Conservation (phyloP, 37 sponge, comb jelly and placozoan genomes). For the Aphrocallistes beatrix region DNA sequence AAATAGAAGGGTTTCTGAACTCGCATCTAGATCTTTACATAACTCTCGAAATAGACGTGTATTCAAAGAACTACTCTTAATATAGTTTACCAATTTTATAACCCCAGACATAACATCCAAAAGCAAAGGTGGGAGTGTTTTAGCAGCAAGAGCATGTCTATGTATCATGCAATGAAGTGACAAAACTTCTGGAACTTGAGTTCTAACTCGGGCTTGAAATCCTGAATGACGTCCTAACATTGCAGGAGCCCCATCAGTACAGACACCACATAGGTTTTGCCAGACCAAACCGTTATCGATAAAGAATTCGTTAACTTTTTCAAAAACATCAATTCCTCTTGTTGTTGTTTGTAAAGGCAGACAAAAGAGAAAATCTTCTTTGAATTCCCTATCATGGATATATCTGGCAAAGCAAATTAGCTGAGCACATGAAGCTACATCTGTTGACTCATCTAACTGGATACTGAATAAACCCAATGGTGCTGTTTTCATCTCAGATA, state of each 20-base stretch:
- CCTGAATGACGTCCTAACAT: neutral
- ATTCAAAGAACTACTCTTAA: no score
- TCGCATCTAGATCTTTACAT: no score
- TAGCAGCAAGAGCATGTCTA: no score
- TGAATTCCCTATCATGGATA: neutral
- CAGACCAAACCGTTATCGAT: neutral
- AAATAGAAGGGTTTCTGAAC: no score
- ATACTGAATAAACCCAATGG: neutral
- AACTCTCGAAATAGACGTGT: no score
- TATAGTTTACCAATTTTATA: no score
- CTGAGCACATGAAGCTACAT: constrained; percentile 1
- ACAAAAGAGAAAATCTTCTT: neutral
- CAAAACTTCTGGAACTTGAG: no score
- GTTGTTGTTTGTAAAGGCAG: constrained; percentile 7
- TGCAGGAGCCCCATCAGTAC: constrained; percentile 17
- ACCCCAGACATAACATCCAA: no score
- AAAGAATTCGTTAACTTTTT: neutral
- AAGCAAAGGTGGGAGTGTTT: no score
- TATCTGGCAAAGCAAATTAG: neutral
- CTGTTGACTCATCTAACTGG: neutral
- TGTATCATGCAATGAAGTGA: no score
- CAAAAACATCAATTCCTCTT: constrained; percentile 8
- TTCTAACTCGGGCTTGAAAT: neutral
- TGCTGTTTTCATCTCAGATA: neutral
- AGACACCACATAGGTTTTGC: neutral